Percentiles rank a stretch among this genome's conserved stretches.
phyloP scores from a whole-genome alignment of 1,140 invertebrate genomes.

The Agrypnia vestita region DNA sequence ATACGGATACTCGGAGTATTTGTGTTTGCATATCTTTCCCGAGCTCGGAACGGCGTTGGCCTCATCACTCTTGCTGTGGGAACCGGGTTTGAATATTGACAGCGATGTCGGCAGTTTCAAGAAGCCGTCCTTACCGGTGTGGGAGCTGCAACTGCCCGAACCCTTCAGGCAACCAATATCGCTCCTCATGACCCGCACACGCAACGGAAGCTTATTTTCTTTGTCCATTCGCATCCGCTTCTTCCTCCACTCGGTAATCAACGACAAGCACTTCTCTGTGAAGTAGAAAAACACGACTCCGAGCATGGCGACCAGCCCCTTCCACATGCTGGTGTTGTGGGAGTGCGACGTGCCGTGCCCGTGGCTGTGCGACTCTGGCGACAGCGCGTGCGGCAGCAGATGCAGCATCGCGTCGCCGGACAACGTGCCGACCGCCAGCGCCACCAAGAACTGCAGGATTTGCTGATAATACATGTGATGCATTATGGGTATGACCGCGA shows the following conservation, averaged over 20 bases:
- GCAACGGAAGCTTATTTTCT: slow-evolving; percentile 75
- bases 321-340: slow-evolving; percentile 84
- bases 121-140: slow-evolving; percentile 46
- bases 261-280: slow-evolving; percentile 85
- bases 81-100: slow-evolving; percentile 41
- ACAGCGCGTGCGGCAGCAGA: slow-evolving; percentile 90
- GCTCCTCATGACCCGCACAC: slow-evolving; percentile 79
- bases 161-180: slow-evolving; percentile 70
- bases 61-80: slow-evolving; percentile 31
- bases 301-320: slow-evolving; percentile 85
- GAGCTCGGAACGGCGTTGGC: slow-evolving; percentile 66
- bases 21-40: slow-evolving; percentile 85
- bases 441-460: slow-evolving; percentile 92
- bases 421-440: slow-evolving; percentile 92
- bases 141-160: slow-evolving; percentile 70
- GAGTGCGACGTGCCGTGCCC: slow-evolving; percentile 65
- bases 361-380: slow-evolving; percentile 71
- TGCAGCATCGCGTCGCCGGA: slow-evolving; percentile 94
- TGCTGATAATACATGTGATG: slow-evolving; percentile 92
- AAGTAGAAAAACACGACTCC: slow-evolving; percentile 92
- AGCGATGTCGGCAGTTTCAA: slow-evolving; percentile 46
- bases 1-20: slow-evolving; percentile 88
- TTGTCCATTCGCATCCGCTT: slow-evolving; percentile 75
- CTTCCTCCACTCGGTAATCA: slow-evolving; percentile 87
- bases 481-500: slow-evolving; percentile 92